Conservation (phyloP, 2,797 vertebrate species). For the Pitangus sulphuratus region DNA sequence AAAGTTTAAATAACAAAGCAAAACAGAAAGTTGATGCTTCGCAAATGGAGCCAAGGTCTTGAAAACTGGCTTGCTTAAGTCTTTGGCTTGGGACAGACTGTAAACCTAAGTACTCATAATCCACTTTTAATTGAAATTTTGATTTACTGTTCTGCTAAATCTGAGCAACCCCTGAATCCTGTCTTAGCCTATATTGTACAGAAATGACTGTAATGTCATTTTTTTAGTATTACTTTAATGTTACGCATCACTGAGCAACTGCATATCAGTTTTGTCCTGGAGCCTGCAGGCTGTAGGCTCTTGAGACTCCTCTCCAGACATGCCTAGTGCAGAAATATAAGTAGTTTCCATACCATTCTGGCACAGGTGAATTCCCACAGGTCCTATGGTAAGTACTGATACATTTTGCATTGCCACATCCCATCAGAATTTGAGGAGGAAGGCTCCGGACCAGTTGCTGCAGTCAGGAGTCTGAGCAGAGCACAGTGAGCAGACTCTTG, state of each 20-base stretch:
- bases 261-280: background rate
- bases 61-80: background rate
- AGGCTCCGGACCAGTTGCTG: background rate
- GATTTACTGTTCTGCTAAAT: constrained; percentile 7
- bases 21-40: background rate
- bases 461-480: background rate
- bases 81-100: background rate
- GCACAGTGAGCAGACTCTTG: background rate
- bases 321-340: background rate
- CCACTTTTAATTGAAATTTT: constrained; percentile 44
- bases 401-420: background rate
- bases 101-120: constrained; percentile 5
- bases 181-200: background rate
- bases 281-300: background rate
- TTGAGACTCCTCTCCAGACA: background rate
- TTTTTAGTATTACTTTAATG: background rate
- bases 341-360: constrained; percentile 6
- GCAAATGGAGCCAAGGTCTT: background rate
- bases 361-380: background rate
- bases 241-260: background rate
- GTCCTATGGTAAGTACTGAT: background rate
- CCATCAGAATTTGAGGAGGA: background rate
- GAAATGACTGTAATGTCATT: background rate
- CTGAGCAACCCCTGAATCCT: background rate
- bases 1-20: background rate